These are phyloP conservation scores for Scaptomyza pallida DNA, from an alignment of 1,140 invertebrate genomes.

Conservation along the genomic window DNA sequence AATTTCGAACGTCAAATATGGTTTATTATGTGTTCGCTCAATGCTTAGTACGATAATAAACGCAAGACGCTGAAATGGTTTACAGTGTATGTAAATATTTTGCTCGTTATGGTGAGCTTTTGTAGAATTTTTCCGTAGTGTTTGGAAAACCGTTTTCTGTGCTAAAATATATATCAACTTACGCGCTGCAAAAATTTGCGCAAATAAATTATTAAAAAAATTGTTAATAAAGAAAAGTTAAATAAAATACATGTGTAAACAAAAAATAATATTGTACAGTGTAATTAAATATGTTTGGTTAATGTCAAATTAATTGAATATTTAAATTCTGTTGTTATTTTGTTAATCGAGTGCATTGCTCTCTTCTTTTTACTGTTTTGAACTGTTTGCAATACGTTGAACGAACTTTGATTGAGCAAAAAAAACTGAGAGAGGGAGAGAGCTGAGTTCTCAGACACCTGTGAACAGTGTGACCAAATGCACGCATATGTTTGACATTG, in stretches of 20 bases:
- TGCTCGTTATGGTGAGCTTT: constrained; percentile 18
- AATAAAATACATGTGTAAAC: constrained; percentile 31
- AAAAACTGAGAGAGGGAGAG: neutral
- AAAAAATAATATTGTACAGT: constrained; percentile 8
- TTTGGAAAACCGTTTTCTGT: constrained; percentile 35
- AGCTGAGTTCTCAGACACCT: constrained; percentile 13
- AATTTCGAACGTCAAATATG: constrained; percentile 56
- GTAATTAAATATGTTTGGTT: neutral
- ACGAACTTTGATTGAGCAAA: constrained; percentile 58
- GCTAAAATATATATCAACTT: constrained; percentile 70
- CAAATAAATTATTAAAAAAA: constrained; percentile 56
- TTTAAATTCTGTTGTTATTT: constrained; percentile 23
- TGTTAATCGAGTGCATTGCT: constrained; percentile 54
- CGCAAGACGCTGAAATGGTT: constrained; percentile 64
- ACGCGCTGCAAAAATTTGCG: constrained; percentile 65
- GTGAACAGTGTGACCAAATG: constrained; percentile 39
- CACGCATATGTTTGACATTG: constrained; percentile 54
- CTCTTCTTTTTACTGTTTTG: constrained; percentile 32
- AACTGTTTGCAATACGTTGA: constrained; percentile 65
- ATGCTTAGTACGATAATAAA: constrained; percentile 83
- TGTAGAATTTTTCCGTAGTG: constrained; percentile 27
- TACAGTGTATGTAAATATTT: constrained; percentile 31
- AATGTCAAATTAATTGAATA: constrained; percentile 43
- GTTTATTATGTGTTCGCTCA: constrained; percentile 82
- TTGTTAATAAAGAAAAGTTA: constrained; percentile 56